phyloP scores from a whole-genome alignment of 2,797 vertebrate species.

The Limnodromus scolopaceus region DNA sequence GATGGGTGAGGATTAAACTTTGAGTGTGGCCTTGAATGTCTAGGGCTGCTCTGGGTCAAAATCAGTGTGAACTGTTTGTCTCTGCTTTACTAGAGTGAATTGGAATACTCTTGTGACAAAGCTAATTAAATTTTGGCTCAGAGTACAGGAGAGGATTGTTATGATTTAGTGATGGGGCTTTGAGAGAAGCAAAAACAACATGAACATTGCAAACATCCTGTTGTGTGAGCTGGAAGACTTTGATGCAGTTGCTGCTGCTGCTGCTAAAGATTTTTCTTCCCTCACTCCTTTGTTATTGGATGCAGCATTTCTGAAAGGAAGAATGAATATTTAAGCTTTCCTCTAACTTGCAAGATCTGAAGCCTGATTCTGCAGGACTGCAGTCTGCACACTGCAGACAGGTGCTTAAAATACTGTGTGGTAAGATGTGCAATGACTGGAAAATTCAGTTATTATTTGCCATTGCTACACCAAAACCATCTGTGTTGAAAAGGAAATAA shows the following conservation, averaged over 20 bases:
- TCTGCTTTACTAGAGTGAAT: background rate
- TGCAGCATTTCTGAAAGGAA: background rate
- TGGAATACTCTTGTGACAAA: background rate
- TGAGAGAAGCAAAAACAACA: background rate
- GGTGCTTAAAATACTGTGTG: background rate
- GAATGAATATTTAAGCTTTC: background rate
- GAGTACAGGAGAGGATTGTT: background rate
- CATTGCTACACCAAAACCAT: background rate
- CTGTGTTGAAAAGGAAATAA: background rate
- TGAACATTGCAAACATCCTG: background rate
- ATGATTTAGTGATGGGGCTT: background rate
- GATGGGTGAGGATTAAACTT: background rate
- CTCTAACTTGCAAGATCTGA: background rate
- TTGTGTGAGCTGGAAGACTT: background rate
- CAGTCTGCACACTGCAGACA: background rate
- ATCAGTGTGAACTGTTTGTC: background rate
- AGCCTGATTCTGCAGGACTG: background rate
- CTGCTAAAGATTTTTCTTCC: background rate
- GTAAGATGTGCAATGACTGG: rapidly evolving
- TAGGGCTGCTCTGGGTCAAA: background rate
- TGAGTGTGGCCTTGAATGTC: background rate
- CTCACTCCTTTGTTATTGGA: background rate
- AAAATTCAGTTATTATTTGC: background rate
- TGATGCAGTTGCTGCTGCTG: background rate
- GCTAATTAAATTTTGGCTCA: background rate